phyloP scores from a whole-genome alignment of 2,888 invertebrate species.

The Meloe dianella region DNA sequence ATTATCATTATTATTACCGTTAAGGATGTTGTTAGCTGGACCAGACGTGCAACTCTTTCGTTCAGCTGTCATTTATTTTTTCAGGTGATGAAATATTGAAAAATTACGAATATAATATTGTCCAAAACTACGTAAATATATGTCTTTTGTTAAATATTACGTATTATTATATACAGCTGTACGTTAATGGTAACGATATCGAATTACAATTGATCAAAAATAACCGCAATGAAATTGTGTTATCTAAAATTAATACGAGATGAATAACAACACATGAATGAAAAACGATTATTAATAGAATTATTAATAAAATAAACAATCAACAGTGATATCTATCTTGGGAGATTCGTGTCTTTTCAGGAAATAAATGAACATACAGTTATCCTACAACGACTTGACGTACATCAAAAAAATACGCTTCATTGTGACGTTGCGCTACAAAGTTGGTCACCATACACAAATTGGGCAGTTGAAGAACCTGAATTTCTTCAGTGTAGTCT shows the following conservation, averaged over 20 bases:
- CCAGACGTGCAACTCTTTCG: constrained; percentile 36
- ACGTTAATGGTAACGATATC: neutral
- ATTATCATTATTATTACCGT: constrained; percentile 9
- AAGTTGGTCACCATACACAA: no score
- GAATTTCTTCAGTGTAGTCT: no score
- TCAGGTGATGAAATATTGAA: constrained; percentile 38
- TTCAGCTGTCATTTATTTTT: constrained; percentile 46
- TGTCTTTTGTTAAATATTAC: constrained; percentile 1
- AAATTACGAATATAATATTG: constrained; percentile 26
- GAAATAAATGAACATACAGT: no score
- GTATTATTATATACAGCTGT: constrained; percentile 1
- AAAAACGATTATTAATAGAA: no score
- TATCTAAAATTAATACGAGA: neutral
- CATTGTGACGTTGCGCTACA: no score
- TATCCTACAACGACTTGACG: no score
- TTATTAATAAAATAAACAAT: no score
- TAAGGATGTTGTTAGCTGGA: constrained; percentile 33
- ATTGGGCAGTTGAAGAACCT: no score
- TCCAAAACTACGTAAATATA: constrained; percentile 33
- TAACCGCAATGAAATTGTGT: neutral
- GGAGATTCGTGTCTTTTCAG: no score
- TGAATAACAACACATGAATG: neutral
- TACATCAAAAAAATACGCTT: no score
- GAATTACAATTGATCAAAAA: neutral
- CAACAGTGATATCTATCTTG: no score